These are phyloP conservation scores for Dendroctonus valens DNA, from an alignment of 1,140 invertebrate genomes.

Conservation along the genomic window DNA sequence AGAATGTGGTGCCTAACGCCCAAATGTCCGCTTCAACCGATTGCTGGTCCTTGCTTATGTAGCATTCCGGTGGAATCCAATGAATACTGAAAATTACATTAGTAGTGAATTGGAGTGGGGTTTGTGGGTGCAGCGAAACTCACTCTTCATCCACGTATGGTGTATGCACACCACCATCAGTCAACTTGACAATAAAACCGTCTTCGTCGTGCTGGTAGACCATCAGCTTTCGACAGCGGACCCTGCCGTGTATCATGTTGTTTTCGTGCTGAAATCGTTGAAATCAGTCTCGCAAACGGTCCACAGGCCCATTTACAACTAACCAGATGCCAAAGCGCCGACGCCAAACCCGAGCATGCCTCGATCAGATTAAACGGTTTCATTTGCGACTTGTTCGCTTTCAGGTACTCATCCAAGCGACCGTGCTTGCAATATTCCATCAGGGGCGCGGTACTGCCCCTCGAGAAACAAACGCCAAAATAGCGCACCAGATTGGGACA, in stretches of 20 bases:
- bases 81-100: constrained; percentile 63
- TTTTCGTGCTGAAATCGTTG: constrained; percentile 62
- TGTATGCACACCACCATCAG: constrained; percentile 71
- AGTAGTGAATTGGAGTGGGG: background rate
- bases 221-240: constrained; percentile 79
- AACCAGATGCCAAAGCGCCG: constrained; percentile 78
- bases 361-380: constrained; percentile 74
- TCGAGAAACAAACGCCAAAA: constrained; percentile 70
- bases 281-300: background rate
- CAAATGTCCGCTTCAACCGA: constrained; percentile 73
- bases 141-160: constrained; percentile 61
- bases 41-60: constrained; percentile 61
- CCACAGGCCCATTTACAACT: background rate
- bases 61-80: constrained; percentile 83
- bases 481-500: constrained; percentile 71
- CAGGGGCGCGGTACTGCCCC: constrained; percentile 70
- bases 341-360: constrained; percentile 71
- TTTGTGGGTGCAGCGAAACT: constrained; percentile 44
- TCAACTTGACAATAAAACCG: constrained; percentile 73
- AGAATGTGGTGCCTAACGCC: constrained; percentile 85
- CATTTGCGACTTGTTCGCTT: constrained; percentile 55
- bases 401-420: constrained; percentile 72
- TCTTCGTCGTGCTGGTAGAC: constrained; percentile 66
- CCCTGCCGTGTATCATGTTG: constrained; percentile 78
- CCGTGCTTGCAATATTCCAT: constrained; percentile 77